Conservation (phyloP, 2,888 invertebrate genomes). For the Pyrrhia umbra region DNA sequence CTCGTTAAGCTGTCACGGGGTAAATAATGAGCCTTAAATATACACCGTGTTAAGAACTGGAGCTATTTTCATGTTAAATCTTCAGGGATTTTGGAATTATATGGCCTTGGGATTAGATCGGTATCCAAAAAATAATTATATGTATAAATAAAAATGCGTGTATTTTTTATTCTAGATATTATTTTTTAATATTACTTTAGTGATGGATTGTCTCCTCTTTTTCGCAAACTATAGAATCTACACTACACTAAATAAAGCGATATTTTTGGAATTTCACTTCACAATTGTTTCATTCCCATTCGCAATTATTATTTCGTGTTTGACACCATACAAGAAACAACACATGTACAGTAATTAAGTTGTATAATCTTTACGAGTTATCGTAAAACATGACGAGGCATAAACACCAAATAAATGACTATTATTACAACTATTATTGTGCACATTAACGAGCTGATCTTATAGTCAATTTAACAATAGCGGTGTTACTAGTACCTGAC, state of each 20-base stretch:
- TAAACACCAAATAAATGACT: constrained; percentile 30
- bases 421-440: constrained; percentile 13
- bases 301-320: no score
- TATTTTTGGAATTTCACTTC: no score
- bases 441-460: constrained; percentile 20
- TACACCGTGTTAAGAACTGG: constrained; percentile 38
- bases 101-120: background rate
- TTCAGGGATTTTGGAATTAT: constrained; percentile 17
- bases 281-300: no score
- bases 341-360: constrained; percentile 13
- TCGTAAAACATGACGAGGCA: constrained; percentile 30
- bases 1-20: constrained; percentile 66
- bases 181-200: background rate
- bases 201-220: background rate
- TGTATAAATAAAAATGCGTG: background rate
- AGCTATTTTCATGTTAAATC: constrained; percentile 38
- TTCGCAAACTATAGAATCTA: background rate
- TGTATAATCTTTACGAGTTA: constrained; percentile 6
- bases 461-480: constrained; percentile 8
- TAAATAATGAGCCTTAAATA: constrained; percentile 61
- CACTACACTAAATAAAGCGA: no score
- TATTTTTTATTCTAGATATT: background rate
- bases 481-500: constrained; percentile 11
- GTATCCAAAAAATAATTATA: background rate
- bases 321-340: background rate